phyloP scores from a whole-genome alignment of 1,140 invertebrate species.

The Trichonephila clavipes region DNA sequence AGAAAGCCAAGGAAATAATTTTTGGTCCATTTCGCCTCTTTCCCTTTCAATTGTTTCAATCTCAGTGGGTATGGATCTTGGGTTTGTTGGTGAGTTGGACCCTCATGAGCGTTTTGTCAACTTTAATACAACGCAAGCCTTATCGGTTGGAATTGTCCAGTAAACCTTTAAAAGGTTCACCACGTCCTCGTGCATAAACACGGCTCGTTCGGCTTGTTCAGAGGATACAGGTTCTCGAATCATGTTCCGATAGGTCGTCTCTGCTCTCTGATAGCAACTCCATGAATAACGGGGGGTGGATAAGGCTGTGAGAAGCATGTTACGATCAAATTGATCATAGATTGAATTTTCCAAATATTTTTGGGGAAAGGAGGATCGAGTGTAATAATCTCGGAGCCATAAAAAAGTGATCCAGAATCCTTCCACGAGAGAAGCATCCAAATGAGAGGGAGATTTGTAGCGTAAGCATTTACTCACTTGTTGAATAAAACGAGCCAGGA shows the following conservation, averaged over 20 bases:
- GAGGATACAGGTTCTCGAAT: too few species aligned
- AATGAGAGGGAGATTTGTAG: neutral
- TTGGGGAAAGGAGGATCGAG: neutral
- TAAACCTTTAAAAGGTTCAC: neutral
- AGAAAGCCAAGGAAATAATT: neutral
- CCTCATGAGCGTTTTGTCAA: neutral
- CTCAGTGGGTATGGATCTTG: neutral
- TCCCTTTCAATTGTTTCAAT: neutral
- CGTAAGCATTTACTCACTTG: neutral
- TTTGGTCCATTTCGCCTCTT: constrained; percentile 1
- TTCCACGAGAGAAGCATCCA: neutral
- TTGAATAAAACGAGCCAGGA: neutral
- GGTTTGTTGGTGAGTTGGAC: neutral
- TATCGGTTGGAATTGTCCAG: neutral
- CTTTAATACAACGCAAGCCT: neutral
- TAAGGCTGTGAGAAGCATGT: neutral
- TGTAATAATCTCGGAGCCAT: constrained; percentile 32
- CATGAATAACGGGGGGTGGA: neutral
- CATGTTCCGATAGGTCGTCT: neutral
- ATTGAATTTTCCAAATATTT: constrained; percentile 38
- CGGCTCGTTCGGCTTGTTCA: neutral
- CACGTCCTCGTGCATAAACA: neutral
- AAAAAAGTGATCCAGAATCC: neutral
- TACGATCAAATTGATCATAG: constrained; percentile 23
- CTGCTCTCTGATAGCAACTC: neutral